Percentiles rank a stretch among this genome's conserved stretches.
Evolutionary conservation across 2,113 vertebrate species (phyloP).

Genomic region (Numenius arquata): DNA sequence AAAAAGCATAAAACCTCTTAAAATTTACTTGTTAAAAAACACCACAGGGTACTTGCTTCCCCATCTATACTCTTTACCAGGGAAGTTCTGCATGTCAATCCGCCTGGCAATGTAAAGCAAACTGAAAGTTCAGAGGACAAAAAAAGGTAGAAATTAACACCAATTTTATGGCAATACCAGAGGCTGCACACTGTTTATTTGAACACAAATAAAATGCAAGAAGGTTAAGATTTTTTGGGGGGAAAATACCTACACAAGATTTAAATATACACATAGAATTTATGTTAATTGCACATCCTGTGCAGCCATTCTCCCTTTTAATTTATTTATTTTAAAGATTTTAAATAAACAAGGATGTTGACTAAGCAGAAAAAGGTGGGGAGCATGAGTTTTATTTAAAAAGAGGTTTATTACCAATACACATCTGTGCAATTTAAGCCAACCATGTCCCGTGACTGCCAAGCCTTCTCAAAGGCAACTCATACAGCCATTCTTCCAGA

Average conservation of each 20-base stretch:
- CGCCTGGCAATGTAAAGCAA: neutral
- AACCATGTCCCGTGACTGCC: neutral
- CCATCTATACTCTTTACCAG: neutral
- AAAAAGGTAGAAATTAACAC: neutral
- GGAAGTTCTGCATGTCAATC: neutral
- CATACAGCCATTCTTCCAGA: neutral
- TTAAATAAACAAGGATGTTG: neutral
- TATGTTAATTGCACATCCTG: neutral
- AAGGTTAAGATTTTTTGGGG: fast-evolving
- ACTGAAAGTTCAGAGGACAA: neutral
- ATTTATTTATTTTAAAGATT: neutral
- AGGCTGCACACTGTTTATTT: neutral
- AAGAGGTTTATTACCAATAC: neutral
- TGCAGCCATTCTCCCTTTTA: neutral
- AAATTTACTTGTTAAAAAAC: neutral
- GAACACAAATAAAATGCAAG: neutral
- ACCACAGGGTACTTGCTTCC: neutral
- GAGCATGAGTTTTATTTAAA: neutral
- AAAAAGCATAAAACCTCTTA: neutral
- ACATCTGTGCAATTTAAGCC: neutral
- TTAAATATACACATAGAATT: neutral
- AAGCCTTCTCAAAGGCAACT: neutral
- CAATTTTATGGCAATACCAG: neutral
- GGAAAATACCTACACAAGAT: neutral
- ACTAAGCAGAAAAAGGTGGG: neutral